Conservation (phyloP, 1,140 invertebrate genomes). For the Zaprionus inermis region DNA sequence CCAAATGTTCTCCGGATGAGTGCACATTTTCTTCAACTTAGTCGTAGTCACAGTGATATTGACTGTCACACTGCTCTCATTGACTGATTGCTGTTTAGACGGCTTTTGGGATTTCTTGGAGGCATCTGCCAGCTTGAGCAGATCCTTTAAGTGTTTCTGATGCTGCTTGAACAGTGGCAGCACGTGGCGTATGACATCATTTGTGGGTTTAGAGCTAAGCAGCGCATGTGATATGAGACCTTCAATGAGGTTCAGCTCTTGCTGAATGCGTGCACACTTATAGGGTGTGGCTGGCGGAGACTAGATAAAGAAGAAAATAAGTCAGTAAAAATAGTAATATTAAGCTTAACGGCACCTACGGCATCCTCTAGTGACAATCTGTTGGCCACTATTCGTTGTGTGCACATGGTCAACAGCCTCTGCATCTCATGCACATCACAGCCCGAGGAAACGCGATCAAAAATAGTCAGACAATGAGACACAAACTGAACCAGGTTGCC, state of each 20-base stretch:
- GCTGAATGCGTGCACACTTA: slow-evolving; percentile 67
- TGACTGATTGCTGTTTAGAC: slow-evolving; percentile 35
- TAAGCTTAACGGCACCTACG: slow-evolving; percentile 32
- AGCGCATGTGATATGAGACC: slow-evolving; percentile 69
- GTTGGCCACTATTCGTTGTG: slow-evolving; percentile 63
- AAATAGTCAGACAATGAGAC: slow-evolving; percentile 63
- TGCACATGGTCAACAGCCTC: slow-evolving; percentile 54
- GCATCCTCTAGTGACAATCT: slow-evolving; percentile 61
- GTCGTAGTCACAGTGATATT: slow-evolving; percentile 69
- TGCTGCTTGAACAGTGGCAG: slow-evolving; percentile 73
- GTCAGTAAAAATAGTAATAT: neutral
- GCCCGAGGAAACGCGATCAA: slow-evolving; percentile 57
- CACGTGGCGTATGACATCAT: slow-evolving; percentile 60
- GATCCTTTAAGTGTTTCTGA: slow-evolving; percentile 51
- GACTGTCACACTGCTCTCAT: slow-evolving; percentile 28
- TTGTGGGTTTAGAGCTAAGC: slow-evolving; percentile 59
- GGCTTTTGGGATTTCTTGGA: slow-evolving; percentile 66
- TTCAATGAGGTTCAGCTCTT: slow-evolving; percentile 78
- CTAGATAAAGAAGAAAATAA: slow-evolving; percentile 15
- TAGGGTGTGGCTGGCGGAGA: slow-evolving; percentile 55
- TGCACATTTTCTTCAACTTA: slow-evolving; percentile 60
- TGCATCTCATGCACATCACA: slow-evolving; percentile 71
- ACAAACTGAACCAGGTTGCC: slow-evolving; percentile 72
- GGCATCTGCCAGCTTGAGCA: slow-evolving; percentile 41
- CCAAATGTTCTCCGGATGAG: slow-evolving; percentile 75